Base-by-base conservation (phyloP, 1,140 invertebrate genomes). In the Stegodyphus mimosarum region DNA sequence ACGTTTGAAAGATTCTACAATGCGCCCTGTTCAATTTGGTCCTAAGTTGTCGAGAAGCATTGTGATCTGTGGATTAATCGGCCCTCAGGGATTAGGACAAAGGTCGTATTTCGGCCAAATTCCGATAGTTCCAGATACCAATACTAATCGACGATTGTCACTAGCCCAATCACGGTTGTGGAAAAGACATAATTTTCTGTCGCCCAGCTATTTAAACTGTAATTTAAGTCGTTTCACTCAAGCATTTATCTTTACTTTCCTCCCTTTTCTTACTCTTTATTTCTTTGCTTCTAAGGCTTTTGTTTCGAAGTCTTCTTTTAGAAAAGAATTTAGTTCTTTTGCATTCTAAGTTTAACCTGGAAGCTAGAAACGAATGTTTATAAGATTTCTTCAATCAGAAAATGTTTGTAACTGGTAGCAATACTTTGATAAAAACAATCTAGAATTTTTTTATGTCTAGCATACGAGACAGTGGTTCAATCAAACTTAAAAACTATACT, bases 11-110 rank as follows among this genome's bases (percentile, higher is more conserved):
- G 79, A 73, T 81, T 81, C 70, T 60, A 60, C 48, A 73, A 69
- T 72, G 49, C 70, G 67, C 77, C 66, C 77, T 80, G 63, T 81
- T 81, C 79, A 81, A 81, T 81, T 81, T 81, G 50, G 50, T 50
- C 53, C 48, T 81, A 81, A 81, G 79, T 81, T 81, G 53, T 33
- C 70, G 79, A 81, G 48, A 73, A 73, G 70, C 79, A 81, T 73
- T 81, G 79, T 73, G 79, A 81, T 81, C 69, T 60, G 52, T 63
- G 79, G 79, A 81, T 81, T 81, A 81, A 81, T 81, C 18, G 79
- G 17, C 79, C 79, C 69, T n/a, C 48, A 49, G 79, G 79, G 79
- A 73, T 81, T 81, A 55, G 53, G 53, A 64, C 69, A 50, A 52
- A 52, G 70, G 52, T 79, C 69, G 79, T 60, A 63, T 81, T 81